phyloP scores from a whole-genome alignment of 2,113 vertebrate genomes.

The Bothrops jararaca region DNA sequence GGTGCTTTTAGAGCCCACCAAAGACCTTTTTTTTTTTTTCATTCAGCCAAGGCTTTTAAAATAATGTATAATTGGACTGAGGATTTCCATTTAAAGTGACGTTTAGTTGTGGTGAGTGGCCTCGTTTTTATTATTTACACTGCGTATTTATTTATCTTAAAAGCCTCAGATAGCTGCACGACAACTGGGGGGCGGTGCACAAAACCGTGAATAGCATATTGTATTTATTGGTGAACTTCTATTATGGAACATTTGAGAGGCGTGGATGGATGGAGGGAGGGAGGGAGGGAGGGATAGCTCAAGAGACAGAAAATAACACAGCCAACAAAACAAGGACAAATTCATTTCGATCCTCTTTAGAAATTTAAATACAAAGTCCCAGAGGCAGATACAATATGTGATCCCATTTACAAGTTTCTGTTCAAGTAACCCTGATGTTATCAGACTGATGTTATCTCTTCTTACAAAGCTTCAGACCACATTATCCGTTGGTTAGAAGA shows the following conservation, averaged over 20 bases:
- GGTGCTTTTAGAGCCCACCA: neutral
- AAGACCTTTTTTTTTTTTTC: neutral
- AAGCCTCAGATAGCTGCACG: neutral
- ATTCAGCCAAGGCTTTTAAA: neutral
- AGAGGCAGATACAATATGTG: neutral
- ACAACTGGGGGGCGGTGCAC: neutral
- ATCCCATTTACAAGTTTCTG: neutral
- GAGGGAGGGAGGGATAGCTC: neutral
- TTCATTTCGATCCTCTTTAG: neutral
- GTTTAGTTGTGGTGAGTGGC: neutral
- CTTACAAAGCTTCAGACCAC: neutral
- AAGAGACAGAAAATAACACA: neutral
- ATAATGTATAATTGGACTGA: neutral
- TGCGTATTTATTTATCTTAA: neutral
- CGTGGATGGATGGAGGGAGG: neutral
- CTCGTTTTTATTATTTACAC: neutral
- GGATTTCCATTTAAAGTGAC: neutral
- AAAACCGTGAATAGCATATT: neutral
- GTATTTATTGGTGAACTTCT: neutral
- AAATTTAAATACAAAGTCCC: neutral
- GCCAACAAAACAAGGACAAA: neutral
- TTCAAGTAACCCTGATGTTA: neutral
- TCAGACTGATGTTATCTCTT: neutral
- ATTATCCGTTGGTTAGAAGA: neutral
- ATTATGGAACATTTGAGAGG: neutral